Percentiles rank a stretch among this genome's conserved stretches.
phyloP scores from a whole-genome alignment of 2,888 invertebrate genomes.

The Eurytoma adleriae region DNA sequence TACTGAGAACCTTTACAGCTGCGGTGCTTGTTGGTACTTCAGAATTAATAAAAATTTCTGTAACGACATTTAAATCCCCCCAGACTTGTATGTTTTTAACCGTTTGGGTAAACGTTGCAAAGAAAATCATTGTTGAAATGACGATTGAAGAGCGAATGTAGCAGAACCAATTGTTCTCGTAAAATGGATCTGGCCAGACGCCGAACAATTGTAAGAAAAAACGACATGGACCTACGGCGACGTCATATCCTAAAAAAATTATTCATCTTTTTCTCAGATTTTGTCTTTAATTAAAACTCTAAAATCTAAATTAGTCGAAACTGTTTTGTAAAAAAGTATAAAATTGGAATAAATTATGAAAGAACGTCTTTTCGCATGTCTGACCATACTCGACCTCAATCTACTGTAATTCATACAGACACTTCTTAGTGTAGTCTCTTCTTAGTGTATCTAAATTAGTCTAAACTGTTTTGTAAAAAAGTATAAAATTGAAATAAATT shows the following conservation, averaged over 20 bases:
- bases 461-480: no score
- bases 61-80: conserved; percentile 59
- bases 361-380: no score
- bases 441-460: no score
- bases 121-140: conserved; percentile 9
- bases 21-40: conserved; percentile 60
- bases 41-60: conserved; percentile 60
- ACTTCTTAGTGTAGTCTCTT: no score
- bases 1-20: conserved; percentile 58
- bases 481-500: no score
- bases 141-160: conserved; percentile 1
- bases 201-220: conserved; percentile 58
- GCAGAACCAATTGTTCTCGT: conserved; percentile 30
- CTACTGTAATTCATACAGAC: no score
- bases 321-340: no score
- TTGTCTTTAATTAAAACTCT: no score
- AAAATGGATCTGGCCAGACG: conserved; percentile 59
- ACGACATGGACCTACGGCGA: conserved; percentile 52
- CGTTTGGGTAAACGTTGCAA: conserved; percentile 58
- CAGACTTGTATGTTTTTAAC: conserved; percentile 59
- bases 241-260: conserved; percentile 54
- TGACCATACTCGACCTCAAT: no score
- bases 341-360: no score
- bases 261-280: no score
- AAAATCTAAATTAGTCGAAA: no score